Evolutionary conservation across 2,888 invertebrate genomes (phyloP).

Genomic region (Acrobasis repandana): DNA sequence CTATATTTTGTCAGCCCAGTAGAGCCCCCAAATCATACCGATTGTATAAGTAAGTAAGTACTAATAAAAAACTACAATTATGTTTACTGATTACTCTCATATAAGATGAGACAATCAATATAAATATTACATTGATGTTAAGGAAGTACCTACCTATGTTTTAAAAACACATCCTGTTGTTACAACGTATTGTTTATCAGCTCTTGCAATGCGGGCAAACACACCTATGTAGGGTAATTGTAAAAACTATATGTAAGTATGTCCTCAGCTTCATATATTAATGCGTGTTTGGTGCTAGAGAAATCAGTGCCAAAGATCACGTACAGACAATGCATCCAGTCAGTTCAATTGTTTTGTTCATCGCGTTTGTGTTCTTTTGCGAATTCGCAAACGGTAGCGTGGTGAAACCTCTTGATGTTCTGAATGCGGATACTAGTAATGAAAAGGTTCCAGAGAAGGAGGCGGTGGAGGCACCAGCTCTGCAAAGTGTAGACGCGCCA

Average conservation of each 20-base stretch:
- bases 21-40: too few species aligned
- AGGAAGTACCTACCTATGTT: background rate
- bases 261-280: slow-evolving; percentile 35
- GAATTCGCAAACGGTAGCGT: slow-evolving; percentile 45
- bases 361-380: slow-evolving; percentile 37
- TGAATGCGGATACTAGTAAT: slow-evolving; percentile 31
- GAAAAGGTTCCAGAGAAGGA: slow-evolving; percentile 34
- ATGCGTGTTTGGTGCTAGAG: slow-evolving; percentile 26
- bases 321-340: slow-evolving; percentile 41
- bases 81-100: too few species aligned
- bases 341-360: slow-evolving; percentile 34
- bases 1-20: too few species aligned
- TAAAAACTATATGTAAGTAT: slow-evolving; percentile 26
- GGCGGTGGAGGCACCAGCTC: slow-evolving; percentile 25
- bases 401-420: slow-evolving; percentile 37
- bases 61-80: too few species aligned
- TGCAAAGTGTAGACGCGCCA: slow-evolving; percentile 30
- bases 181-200: slow-evolving; percentile 20
- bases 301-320: slow-evolving; percentile 32
- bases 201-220: slow-evolving; percentile 27
- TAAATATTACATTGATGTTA: slow-evolving; percentile 6
- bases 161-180: slow-evolving; percentile 25
- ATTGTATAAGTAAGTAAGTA: too few species aligned
- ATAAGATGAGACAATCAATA: background rate
- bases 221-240: slow-evolving; percentile 25